These are phyloP conservation scores for Aplodontia rufa DNA, from an alignment of 2,113 vertebrate species.

Conservation along the genomic window DNA sequence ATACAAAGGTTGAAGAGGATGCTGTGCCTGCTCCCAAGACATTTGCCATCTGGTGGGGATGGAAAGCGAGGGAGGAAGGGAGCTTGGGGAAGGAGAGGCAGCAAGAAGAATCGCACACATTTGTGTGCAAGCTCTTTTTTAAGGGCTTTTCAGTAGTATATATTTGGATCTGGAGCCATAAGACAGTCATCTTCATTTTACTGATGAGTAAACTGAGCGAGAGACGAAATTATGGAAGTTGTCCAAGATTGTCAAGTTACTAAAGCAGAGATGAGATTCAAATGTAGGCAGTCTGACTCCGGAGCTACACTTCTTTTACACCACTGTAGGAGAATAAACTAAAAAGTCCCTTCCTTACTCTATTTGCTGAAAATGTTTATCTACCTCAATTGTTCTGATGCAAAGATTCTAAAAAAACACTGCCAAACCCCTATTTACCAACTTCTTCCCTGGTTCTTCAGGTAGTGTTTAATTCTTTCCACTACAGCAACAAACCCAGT, in stretches of 20 bases:
- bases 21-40: not conserved
- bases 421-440: not conserved
- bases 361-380: not conserved
- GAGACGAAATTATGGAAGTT: not conserved
- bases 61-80: not conserved
- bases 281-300: not conserved
- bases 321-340: not conserved
- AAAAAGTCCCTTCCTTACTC: not conserved
- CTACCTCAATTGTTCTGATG: not conserved
- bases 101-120: not conserved
- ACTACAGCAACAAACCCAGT: not conserved
- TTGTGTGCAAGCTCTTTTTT: not conserved
- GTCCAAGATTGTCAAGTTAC: not conserved
- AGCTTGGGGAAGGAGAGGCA: not conserved
- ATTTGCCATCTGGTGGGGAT: too few species aligned
- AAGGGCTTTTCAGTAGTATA: not conserved
- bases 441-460: not conserved
- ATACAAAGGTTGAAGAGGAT: not conserved
- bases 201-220: not conserved
- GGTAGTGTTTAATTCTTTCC: not conserved
- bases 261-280: not conserved
- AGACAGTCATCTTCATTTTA: constrained; percentile 10
- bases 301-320: not conserved
- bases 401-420: not conserved
- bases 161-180: not conserved